These are phyloP conservation scores for Oxyteleia sp. DNA, from an alignment of 2,888 invertebrate species.

Conservation along the genomic window DNA sequence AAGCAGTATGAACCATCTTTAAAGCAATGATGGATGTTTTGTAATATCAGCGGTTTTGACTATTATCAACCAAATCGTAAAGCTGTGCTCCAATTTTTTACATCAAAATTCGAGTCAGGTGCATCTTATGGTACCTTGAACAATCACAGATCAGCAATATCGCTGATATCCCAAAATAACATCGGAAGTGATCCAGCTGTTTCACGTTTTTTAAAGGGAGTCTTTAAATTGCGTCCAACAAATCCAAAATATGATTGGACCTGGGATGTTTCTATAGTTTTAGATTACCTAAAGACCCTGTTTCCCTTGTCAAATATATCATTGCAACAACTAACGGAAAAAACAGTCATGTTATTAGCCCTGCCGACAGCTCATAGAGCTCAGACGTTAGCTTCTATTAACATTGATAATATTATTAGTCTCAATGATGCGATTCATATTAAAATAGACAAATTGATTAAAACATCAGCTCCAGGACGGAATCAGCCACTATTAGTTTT, in stretches of 20 bases:
- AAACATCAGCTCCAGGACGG: slow-evolving; percentile 43
- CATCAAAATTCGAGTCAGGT: slow-evolving; percentile 19
- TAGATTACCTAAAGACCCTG: not conserved
- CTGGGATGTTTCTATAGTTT: slow-evolving; percentile 32
- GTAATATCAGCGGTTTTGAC: not conserved
- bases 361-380: not conserved
- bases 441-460: slow-evolving; percentile 35
- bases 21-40: slow-evolving; percentile 37
- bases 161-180: slow-evolving; percentile 32
- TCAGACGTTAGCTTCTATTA: slow-evolving; percentile 46
- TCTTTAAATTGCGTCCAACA: slow-evolving; percentile 24
- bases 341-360: slow-evolving; percentile 2
- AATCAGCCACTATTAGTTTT: slow-evolving; percentile 40
- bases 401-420: slow-evolving; percentile 33
- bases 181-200: slow-evolving; percentile 38
- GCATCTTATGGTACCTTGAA: slow-evolving; percentile 40
- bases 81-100: slow-evolving; percentile 18
- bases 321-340: slow-evolving; percentile 2
- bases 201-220: slow-evolving; percentile 42
- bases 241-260: slow-evolving; percentile 47
- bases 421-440: slow-evolving; percentile 9
- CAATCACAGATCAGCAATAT: slow-evolving; percentile 35
- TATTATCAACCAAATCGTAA: slow-evolving; percentile 4
- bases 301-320: not conserved
- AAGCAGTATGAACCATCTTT: slow-evolving; percentile 45